Evolutionary conservation across 2,888 invertebrate species (phyloP).

Genomic region (Atethmia centrago): DNA sequence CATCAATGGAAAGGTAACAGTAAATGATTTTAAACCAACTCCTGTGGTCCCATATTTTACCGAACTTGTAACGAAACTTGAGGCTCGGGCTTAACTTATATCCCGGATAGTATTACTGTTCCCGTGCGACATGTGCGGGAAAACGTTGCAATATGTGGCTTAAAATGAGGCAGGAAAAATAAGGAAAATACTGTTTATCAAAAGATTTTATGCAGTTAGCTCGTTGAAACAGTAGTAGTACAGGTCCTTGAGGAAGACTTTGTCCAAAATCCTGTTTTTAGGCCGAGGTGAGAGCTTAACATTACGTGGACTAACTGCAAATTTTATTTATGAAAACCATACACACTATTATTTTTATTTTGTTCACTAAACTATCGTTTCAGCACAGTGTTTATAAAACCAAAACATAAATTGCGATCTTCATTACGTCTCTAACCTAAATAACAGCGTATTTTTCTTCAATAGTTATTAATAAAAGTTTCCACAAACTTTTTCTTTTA

Average conservation of each 20-base stretch:
- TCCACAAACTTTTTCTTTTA: background rate
- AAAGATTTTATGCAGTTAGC: background rate
- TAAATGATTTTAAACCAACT: slow-evolving; percentile 35
- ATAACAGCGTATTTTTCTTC: background rate
- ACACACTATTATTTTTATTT: background rate
- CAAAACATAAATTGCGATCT: background rate
- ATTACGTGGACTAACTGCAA: background rate
- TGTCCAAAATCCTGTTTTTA: background rate
- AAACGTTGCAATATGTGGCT: slow-evolving; percentile 27
- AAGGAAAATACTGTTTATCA: background rate
- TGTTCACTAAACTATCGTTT: background rate
- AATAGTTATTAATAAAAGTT: slow-evolving; percentile 13
- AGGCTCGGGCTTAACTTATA: slow-evolving; percentile 24
- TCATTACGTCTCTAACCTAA: background rate
- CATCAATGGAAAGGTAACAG: slow-evolving; percentile 22
- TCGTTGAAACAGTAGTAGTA: background rate
- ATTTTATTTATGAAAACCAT: background rate
- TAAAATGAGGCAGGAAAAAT: slow-evolving; percentile 7
- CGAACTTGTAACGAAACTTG: slow-evolving; percentile 30
- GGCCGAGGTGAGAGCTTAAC: background rate
- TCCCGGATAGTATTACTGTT: slow-evolving; percentile 28
- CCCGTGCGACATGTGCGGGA: slow-evolving; percentile 3
- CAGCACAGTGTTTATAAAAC: background rate
- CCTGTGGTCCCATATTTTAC: slow-evolving; percentile 7
- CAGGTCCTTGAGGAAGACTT: background rate